phyloP scores from a whole-genome alignment of 2,113 vertebrate species.

The Ctenomys sociabilis region DNA sequence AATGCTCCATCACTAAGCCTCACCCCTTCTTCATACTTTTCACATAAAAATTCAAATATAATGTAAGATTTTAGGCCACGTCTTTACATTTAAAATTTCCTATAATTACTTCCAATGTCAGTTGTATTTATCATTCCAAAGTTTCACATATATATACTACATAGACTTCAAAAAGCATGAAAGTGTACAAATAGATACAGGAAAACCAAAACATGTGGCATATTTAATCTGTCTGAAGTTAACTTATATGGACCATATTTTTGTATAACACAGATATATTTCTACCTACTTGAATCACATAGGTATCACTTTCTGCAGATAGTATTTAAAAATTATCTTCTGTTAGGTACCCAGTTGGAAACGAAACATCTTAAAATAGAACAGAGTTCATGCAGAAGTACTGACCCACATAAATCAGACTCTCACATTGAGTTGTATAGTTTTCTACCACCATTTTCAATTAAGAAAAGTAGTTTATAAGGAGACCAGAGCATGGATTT shows the following conservation, averaged over 20 bases:
- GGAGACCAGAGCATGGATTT: not conserved
- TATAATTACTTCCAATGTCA: not conserved
- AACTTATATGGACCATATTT: not conserved
- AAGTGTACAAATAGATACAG: not conserved
- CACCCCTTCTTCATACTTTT: not conserved
- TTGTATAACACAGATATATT: not conserved
- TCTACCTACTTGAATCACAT: not conserved
- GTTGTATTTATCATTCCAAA: conserved; percentile 35
- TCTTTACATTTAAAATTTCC: not conserved
- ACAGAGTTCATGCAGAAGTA: conserved; percentile 15
- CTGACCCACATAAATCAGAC: not conserved
- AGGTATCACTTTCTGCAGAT: not conserved
- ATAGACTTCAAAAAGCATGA: not conserved
- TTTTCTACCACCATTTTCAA: not conserved
- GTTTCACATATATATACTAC: not conserved
- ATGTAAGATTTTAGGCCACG: not conserved
- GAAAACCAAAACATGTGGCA: not conserved
- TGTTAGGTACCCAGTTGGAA: not conserved
- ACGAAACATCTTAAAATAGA: not conserved
- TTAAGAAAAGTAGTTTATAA: not conserved
- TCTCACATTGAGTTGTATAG: not conserved
- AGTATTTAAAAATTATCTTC: not conserved
- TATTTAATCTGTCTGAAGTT: not conserved
- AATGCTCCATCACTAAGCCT: not conserved
- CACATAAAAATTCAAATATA: not conserved